Conservation (phyloP, 2,797 vertebrate species). For the Leuciscus waleckii region DNA sequence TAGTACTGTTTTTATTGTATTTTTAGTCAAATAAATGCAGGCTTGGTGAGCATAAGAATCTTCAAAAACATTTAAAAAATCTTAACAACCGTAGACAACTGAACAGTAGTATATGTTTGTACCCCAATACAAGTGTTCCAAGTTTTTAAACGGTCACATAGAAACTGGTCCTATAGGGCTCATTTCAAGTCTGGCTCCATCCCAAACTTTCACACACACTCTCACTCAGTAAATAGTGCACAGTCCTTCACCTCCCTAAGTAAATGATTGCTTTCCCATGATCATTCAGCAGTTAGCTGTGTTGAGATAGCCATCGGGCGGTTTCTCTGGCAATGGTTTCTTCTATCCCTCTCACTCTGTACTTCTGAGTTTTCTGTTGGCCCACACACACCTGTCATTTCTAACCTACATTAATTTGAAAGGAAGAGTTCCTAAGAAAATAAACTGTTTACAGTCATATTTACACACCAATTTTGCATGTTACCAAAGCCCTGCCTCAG, state of each 20-base stretch:
- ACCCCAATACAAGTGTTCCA: too few relatives aligned
- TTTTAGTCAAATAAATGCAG: not conserved
- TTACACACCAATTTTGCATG: too few relatives aligned
- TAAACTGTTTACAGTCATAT: too few relatives aligned
- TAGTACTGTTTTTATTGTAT: not conserved
- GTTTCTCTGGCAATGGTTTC: too few relatives aligned
- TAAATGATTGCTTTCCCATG: conserved; percentile 51
- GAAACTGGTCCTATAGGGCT: not conserved
- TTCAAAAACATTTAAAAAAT: not conserved
- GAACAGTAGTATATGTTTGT: not conserved
- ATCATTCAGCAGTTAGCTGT: conserved; percentile 28
- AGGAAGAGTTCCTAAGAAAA: too few relatives aligned
- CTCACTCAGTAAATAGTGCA: conserved; percentile 45
- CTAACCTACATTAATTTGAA: too few relatives aligned
- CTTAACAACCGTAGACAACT: not conserved
- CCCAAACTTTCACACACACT: conserved; percentile 50
- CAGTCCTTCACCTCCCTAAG: conserved; percentile 35
- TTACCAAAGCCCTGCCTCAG: too few relatives aligned
- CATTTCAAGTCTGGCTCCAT: not conserved
- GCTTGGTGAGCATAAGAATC: not conserved
- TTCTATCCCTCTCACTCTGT: too few relatives aligned
- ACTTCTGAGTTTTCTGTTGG: too few relatives aligned
- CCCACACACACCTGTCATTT: too few relatives aligned
- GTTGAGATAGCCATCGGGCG: too few relatives aligned
- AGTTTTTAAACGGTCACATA: not conserved